Conservation (phyloP, 2,797 vertebrate species). For the Sus cebifrons region DNA sequence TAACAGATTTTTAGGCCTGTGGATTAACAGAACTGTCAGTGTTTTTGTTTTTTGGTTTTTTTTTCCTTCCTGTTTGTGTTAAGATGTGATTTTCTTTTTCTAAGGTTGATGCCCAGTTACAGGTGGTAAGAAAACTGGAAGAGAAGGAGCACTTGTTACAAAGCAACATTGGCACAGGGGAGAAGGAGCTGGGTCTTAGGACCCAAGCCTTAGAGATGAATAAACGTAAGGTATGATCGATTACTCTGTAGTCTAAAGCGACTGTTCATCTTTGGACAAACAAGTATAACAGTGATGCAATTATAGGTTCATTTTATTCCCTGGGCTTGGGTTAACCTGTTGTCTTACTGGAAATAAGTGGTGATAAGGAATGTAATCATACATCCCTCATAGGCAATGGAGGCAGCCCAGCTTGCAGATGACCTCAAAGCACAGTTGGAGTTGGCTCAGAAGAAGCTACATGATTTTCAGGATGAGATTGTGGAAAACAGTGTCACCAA, state of each 20-base stretch:
- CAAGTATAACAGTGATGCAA: neutral
- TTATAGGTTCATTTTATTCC: neutral
- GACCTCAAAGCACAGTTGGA: slow-evolving; percentile 96
- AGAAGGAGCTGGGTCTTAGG: slow-evolving; percentile 95
- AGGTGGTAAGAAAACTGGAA: slow-evolving; percentile 97
- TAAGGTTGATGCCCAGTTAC: slow-evolving; percentile 98
- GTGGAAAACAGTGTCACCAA: slow-evolving; percentile 97
- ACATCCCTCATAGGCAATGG: slow-evolving; percentile 92
- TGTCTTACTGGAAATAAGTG: neutral
- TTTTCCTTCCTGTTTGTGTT: slow-evolving; percentile 33
- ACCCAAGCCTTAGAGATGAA: slow-evolving; percentile 99
- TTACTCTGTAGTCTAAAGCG: neutral
- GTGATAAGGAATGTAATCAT: neutral
- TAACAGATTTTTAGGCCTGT: neutral
- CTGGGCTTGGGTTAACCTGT: neutral
- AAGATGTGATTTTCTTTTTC: slow-evolving; percentile 6
- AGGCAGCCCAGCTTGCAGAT: slow-evolving; percentile 95
- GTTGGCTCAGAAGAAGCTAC: slow-evolving; percentile 95
- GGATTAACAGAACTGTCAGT: neutral
- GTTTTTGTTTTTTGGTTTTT: slow-evolving; percentile 10
- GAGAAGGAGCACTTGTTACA: slow-evolving; percentile 99
- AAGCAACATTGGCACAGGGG: slow-evolving; percentile 96
- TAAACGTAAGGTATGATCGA: slow-evolving; percentile 95
- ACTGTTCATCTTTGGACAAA: neutral
- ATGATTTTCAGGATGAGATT: slow-evolving; percentile 96